Evolutionary conservation across 2,888 invertebrate genomes (phyloP), one percentile per base, ranked within the genome.

Genomic region (Drosophila meridiana): DNA sequence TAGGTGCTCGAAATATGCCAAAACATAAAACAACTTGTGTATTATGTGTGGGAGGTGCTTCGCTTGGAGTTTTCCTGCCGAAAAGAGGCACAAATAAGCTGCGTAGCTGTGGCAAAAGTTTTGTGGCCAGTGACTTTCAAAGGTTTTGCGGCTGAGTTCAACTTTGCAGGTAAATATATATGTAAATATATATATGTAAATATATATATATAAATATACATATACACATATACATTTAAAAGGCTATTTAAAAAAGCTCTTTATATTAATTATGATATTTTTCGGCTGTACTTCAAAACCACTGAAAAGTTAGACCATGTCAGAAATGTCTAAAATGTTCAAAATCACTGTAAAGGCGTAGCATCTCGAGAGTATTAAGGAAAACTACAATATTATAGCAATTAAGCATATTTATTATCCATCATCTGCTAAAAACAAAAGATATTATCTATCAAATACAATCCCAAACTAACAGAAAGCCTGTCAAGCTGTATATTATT

Each of bases 111-210:
- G 66, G 59, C 30, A 38, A 76, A 76, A 62, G 60, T 72, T 72
- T 71, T 76, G 71, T 62, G 67, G 76, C 40, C 58, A 55, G 55
- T 50, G 76, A 71, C 64, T 76, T 72, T 68, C 42, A 76, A 76
- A 68, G 71, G 76, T 50, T 67, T 61, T 67, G 63, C 30, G 71
- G 59, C 14, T 9, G 40, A 42, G 50, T 43, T 6, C 50, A 32
- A 59, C 45, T 71, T 69, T 50, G 26, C 20, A 38, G 40, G n/a
- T 14, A 34, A 69, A 65, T 11, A 47, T 13, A 14, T 43, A 42
- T 8, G 3, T 20, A 20, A 20, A 20, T 20, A 20, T 20, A 11
- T n/a, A n/a, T n/a, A n/a, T n/a, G n/a, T 14, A 34, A 69, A 65
- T 11, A 20, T 43, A 47, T 13, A 14, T 43, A 42, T 8, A 3